Conservation (phyloP, 2,888 invertebrate genomes). For the Amphipoea oculea region DNA sequence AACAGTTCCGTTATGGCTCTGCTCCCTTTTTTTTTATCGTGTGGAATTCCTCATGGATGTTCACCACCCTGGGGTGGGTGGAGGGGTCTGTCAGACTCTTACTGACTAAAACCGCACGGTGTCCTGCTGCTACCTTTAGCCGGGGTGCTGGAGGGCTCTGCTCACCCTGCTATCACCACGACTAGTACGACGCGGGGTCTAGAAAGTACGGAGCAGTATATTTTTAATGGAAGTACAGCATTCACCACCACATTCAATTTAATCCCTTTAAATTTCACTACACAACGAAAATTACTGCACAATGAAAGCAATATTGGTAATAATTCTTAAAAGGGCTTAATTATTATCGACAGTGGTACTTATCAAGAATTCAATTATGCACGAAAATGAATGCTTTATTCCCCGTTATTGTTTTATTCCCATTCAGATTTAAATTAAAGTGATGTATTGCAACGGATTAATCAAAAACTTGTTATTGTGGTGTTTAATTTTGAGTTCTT, state of each 20-base stretch:
- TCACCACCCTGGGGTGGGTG: too few relatives aligned
- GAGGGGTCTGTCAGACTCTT: too few relatives aligned
- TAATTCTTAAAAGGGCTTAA: conserved; percentile 14
- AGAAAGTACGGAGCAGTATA: not conserved
- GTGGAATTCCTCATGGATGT: too few relatives aligned
- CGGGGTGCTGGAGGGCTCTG: too few relatives aligned
- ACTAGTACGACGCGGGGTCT: not conserved
- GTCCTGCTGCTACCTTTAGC: too few relatives aligned
- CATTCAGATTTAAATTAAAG: conserved; percentile 34
- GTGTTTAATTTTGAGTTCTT: not conserved
- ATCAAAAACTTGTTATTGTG: conserved; percentile 10
- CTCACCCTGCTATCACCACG: not conserved
- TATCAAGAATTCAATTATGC: conserved; percentile 31
- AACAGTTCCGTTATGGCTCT: not conserved
- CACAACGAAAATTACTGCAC: not conserved
- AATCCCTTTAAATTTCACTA: not conserved
- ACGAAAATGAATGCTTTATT: conserved; percentile 25
- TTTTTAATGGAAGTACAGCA: too few relatives aligned
- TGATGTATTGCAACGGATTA: not conserved
- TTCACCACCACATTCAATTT: not conserved
- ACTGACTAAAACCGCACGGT: too few relatives aligned
- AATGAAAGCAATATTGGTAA: conserved; percentile 10
- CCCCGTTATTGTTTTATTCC: conserved; percentile 24
- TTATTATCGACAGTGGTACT: conserved; percentile 5
- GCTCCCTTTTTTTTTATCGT: too few relatives aligned